These are phyloP conservation scores for Aromia moschata DNA, from an alignment of 2,888 invertebrate species.

Conservation along the genomic window DNA sequence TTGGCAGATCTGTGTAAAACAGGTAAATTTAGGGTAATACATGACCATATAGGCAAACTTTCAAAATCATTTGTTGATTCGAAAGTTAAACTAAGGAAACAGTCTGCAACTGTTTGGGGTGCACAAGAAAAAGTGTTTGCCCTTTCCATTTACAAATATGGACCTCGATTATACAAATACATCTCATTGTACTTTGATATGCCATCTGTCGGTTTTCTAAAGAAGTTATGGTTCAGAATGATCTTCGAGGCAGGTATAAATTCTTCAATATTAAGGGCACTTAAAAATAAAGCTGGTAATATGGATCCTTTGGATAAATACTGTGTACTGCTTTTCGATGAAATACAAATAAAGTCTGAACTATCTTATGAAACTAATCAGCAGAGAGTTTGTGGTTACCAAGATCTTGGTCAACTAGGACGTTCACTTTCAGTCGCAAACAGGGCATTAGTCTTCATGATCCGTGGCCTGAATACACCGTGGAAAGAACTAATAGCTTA, in stretches of 20 bases:
- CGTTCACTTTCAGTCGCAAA: conserved; percentile 28
- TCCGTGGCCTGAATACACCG: conserved; percentile 34
- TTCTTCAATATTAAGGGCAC: not conserved
- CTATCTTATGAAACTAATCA: not conserved
- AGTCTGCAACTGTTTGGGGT: not conserved
- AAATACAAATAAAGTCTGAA: not conserved
- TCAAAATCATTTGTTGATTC: not conserved
- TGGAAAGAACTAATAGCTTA: conserved; percentile 41
- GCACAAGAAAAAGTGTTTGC: not conserved
- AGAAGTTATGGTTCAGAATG: not conserved
- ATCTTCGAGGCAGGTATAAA: not conserved
- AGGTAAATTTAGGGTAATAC: not conserved
- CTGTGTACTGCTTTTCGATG: not conserved
- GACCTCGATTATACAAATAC: not conserved
- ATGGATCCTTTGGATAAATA: not conserved
- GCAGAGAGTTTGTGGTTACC: conserved; percentile 32
- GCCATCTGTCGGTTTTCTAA: conserved; percentile 2
- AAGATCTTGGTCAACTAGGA: conserved; percentile 35
- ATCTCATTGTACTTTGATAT: not conserved
- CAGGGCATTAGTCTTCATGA: conserved; percentile 41
- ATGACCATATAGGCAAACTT: not conserved
- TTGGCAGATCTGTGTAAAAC: not conserved
- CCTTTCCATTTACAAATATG: not conserved
- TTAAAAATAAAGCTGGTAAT: not conserved
- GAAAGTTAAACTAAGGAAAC: not conserved